Percentiles rank a stretch among this genome's conserved stretches.
Conservation (phyloP, 2,797 vertebrate species). For the Etheostoma nigrum region DNA sequence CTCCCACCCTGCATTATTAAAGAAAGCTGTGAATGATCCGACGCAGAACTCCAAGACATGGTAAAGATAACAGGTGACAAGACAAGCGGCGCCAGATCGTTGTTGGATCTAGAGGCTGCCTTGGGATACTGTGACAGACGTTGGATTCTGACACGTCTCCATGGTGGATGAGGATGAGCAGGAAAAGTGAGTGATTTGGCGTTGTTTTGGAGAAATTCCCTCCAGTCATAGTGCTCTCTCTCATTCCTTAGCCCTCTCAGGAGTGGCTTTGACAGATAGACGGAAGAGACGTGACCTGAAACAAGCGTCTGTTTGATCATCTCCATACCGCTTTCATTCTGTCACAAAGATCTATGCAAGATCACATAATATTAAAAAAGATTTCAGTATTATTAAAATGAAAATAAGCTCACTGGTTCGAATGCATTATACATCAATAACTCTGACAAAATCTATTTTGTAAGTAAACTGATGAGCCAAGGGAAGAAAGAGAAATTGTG, state of each 20-base stretch:
- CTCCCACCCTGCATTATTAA: slow-evolving; percentile 57
- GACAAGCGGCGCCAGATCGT: slow-evolving; percentile 68
- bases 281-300: slow-evolving; percentile 84
- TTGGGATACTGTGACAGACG: slow-evolving; percentile 78
- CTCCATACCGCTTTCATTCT: slow-evolving; percentile 83
- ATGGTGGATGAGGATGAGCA: slow-evolving; percentile 59
- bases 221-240: slow-evolving; percentile 67
- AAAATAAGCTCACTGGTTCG: slow-evolving; percentile 75
- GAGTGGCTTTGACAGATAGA: slow-evolving; percentile 80
- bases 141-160: slow-evolving; percentile 76
- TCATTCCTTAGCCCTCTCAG: slow-evolving; percentile 73
- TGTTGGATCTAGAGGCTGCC: slow-evolving; percentile 75
- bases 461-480: slow-evolving; percentile 80
- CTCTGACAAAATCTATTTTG: slow-evolving; percentile 83
- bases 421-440: slow-evolving; percentile 86
- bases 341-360: slow-evolving; percentile 80
- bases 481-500: slow-evolving; percentile 78
- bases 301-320: slow-evolving; percentile 85
- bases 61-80: slow-evolving; percentile 82
- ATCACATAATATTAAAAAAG: slow-evolving; percentile 84
- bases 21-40: slow-evolving; percentile 71
- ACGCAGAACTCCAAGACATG: slow-evolving; percentile 64
- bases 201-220: slow-evolving; percentile 80
- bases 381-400: slow-evolving; percentile 82
- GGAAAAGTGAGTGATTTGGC: slow-evolving; percentile 76